Percentiles rank a stretch among this genome's conserved stretches.
phyloP scores from a whole-genome alignment of 1,140 invertebrate genomes.

The Aleiodes sp. region DNA sequence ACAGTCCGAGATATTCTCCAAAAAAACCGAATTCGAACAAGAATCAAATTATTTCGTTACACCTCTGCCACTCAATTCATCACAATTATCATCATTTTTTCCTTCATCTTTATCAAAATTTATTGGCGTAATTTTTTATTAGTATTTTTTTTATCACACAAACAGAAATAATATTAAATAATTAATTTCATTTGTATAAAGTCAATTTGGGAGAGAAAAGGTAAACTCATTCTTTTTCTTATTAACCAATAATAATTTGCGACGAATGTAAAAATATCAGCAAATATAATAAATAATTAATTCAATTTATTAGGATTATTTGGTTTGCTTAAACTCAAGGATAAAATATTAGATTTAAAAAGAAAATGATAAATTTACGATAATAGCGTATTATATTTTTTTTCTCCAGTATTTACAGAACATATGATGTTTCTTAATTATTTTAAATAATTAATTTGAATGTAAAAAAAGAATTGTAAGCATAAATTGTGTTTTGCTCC shows the following conservation, averaged over 20 bases:
- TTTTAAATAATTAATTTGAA: conserved; percentile 20
- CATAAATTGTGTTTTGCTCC: no score
- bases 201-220: no score
- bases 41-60: no score
- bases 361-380: conserved; percentile 36
- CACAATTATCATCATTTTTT: no score
- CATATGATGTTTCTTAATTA: conserved; percentile 32
- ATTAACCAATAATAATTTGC: neutral
- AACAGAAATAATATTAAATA: no score
- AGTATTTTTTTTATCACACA: no score
- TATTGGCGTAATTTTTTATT: no score
- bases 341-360: neutral
- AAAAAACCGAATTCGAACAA: no score
- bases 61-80: conserved; percentile 4
- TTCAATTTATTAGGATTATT: neutral
- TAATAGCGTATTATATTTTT: conserved; percentile 44
- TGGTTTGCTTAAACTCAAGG: conserved; percentile 35
- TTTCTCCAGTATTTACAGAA: conserved; percentile 46
- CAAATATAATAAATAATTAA: neutral
- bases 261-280: neutral
- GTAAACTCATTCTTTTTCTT: neutral
- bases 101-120: no score
- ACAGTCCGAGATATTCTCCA: neutral
- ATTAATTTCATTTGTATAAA: no score
- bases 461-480: no score